Conservation (phyloP, 2,797 vertebrate species). For the Catostomus latipinnis region DNA sequence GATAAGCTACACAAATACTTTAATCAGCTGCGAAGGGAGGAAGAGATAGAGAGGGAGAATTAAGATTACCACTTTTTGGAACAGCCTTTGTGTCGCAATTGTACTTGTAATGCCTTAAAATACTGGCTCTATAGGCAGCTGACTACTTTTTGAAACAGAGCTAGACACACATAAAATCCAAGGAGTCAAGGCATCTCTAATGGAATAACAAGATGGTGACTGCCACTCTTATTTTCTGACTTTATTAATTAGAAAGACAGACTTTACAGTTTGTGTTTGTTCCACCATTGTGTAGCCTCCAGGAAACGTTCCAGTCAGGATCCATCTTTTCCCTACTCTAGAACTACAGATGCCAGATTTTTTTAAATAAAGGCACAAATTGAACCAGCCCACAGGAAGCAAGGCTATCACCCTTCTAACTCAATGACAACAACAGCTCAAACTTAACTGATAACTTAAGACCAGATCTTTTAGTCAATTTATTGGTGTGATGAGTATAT, state of each 20-base stretch:
- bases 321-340: too few species aligned
- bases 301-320: too few species aligned
- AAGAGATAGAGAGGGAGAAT: not conserved
- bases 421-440: constrained; percentile 3
- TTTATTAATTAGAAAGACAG: not conserved
- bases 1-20: constrained; percentile 9
- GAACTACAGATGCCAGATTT: not conserved
- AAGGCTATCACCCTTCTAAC: constrained; percentile 22
- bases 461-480: constrained; percentile 3
- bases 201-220: too few species aligned
- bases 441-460: not conserved
- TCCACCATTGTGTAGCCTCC: too few species aligned
- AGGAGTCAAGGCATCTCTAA: too few species aligned
- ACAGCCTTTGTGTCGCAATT: too few species aligned
- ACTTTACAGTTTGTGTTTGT: constrained; percentile 37
- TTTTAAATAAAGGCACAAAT: not conserved
- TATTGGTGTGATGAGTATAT: constrained; percentile 22
- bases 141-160: not conserved
- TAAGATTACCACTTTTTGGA: too few species aligned
- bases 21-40: not conserved
- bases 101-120: too few species aligned
- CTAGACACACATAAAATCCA: not conserved
- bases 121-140: too few species aligned
- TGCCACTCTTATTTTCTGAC: too few species aligned
- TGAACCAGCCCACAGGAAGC: not conserved